Base-by-base conservation (phyloP, 2,113 vertebrate species). In the Nyctibius bracteatus region DNA sequence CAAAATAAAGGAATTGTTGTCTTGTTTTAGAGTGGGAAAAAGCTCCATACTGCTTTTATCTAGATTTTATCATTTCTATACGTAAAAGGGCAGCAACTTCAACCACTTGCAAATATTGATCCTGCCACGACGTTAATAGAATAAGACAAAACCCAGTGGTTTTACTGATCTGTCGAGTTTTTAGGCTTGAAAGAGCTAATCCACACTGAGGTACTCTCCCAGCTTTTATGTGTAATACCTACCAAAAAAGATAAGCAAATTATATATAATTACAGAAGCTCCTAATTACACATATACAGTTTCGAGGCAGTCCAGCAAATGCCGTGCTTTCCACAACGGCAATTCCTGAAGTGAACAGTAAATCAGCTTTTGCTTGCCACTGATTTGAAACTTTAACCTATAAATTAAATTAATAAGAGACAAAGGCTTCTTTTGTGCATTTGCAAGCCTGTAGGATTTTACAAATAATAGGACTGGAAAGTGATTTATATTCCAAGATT, bases 401-500 rank as follows among this genome's bases (percentile, higher is more conserved):
- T 96, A 98, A 97, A 97, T 97, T 97, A 97, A 97, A 96, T 97
- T 95, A 97, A 91, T 81, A 81, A 63, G 67, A 97, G 95, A 98
- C 97, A 98, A 98, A 98, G 97, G 92, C 92, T 94, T 16, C 97
- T 96, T 97, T 97, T 97, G 94, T 97, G 96, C 86, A 19, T 81
- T 95, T 21, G 58, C 43, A 63, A 97, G 95, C 97, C 97, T 97
- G 96, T 86, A 97, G 97, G 95, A 97, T 98, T 97, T 98, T 96
- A 96, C 97, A 71, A 97, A 97, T 97, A 96, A 97, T 88, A 95
- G 97, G 95, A 96, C 93, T 96, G 97, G 97, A 97, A 97, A 96
- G 97, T 98, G 98, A 98, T 98, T 98, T 98, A 97, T 97, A 96
- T 88, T 95, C 96, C 90, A 47, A 94, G 97, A 97, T 97, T 94